Base-by-base conservation (phyloP, 2,797 vertebrate genomes). In the Phalloptychus januarius region DNA sequence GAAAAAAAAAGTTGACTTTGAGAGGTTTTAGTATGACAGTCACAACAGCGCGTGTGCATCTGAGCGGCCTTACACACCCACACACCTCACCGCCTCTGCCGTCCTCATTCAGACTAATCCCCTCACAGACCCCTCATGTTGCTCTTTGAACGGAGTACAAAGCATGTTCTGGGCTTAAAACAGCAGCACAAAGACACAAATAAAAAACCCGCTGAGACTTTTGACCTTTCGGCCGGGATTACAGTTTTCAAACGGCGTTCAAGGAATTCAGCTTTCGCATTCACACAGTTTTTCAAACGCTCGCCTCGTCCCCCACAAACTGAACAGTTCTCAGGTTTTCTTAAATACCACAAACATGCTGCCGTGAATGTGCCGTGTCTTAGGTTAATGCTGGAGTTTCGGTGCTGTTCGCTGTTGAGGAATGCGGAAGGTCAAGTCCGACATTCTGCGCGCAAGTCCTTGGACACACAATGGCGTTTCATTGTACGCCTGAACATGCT, bases 141-240 rank as follows among this genome's bases (percentile, higher is more conserved):
- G 93, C 93, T 94, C 94, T 95, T 96, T 96, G 93, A 95, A 95
- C 91, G 71, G 81, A 93, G 91, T 95, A 95, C 95, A 95, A 95
- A 95, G 95, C 89, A 81, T 95, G 91, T 94, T 91, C 87, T 90
- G 91, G 91, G 92, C 91, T 94, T 94, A 93, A 94, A 95, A 94
- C 92, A 93, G 93, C 92, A 90, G 88, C 92, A 94, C 91, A 95
- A 93, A 95, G 93, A 94, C 92, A 93, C 88, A 93, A 93, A 94
- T 93, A 93, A 93, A 93, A 94, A 93, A 91, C 91, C 93, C 83
- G 88, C 92, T 94, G 95, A 93, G 94, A 93, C 92, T 95, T 94
- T 93, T 94, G 93, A 94, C 94, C 94, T 95, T 95, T 95, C 77
- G 54, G 85, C 81, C 71, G 88, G 93, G 94, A 94, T 94, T 94